Evolutionary conservation across 2,888 invertebrate genomes (phyloP), one percentile per base, ranked within the genome.

Genomic region (Trachelus iudaicus): DNA sequence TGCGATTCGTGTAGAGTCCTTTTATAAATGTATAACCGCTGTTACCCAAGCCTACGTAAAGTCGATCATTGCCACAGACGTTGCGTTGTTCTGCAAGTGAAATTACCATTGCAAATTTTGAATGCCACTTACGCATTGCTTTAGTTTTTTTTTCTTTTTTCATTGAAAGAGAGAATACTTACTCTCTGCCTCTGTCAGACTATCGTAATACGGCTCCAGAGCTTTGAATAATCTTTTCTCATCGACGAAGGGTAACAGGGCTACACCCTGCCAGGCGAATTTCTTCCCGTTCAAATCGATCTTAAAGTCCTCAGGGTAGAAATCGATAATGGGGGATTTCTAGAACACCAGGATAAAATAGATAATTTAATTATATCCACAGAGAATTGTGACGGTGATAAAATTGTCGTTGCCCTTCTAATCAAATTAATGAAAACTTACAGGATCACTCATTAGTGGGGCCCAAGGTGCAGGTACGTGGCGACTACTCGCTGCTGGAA

Each of bases 261-360:
- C 99, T 2, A 99, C 99, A 73, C 99, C 99, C 92, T 99, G 99
- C 99, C 99, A 99, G 75, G 99, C 99, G 92, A 97, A 99, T 92
- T 98, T 99, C 93, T 99, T 99, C 56, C 99, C 99, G 92, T 99
- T 99, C 83, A 99, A 93, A 92, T 99, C 99, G 81, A 99, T 98
- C 92, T 96, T 97, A 92, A 99, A 99, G 92, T 99, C 98, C 89
- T 95, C 96, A 0, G 99, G 99, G 93, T 99, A 99, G 93, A 99
- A 99, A 92, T 99, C 99, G 86, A 99, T 98, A 79, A 99, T 99
- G 0, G 96, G 93, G 0, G 99, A 99, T 85, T 96, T 95, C 95
- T 96, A 92, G n/a, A 90, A 89, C 85, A 23, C 2, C 23, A 6
- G 23, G 23, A 56, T 23, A 81, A 76, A 80, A 76, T 75, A 75